phyloP scores from a whole-genome alignment of 2,888 invertebrate genomes.

The Zaprionus obscuricornis region DNA sequence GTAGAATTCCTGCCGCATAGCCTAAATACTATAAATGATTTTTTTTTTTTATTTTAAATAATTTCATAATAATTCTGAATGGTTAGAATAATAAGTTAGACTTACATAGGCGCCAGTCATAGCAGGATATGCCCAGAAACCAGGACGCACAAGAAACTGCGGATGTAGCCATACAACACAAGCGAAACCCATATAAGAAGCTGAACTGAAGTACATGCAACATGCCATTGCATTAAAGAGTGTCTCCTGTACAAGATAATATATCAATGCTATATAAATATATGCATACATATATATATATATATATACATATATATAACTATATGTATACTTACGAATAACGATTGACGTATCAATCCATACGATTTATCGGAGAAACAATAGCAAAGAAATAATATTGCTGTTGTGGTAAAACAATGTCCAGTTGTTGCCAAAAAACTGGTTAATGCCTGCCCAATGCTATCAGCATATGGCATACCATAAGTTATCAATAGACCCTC shows the following conservation, averaged over 20 bases:
- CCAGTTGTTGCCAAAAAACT: constrained; percentile 92
- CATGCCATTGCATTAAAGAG: constrained; percentile 91
- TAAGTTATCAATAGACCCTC: constrained; percentile 92
- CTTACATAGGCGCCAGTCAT: constrained; percentile 95
- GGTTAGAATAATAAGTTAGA: constrained; percentile 56
- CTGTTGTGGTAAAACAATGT: constrained; percentile 91
- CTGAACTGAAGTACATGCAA: constrained; percentile 90
- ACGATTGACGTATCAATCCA: constrained; percentile 89
- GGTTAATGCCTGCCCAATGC: constrained; percentile 91
- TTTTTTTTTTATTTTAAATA: neutral
- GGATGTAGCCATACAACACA: constrained; percentile 91
- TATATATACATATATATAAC: neutral
- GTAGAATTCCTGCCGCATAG: constrained; percentile 89
- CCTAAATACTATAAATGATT: constrained; percentile 88
- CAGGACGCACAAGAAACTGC: constrained; percentile 88
- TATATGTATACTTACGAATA: constrained; percentile 88
- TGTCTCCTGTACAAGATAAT: constrained; percentile 86
- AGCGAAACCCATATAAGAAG: constrained; percentile 91
- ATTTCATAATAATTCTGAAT: neutral
- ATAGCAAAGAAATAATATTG: constrained; percentile 90
- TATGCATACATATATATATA: neutral
- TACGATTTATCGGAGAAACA: constrained; percentile 91
- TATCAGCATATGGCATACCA: constrained; percentile 89
- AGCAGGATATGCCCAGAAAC: constrained; percentile 94
- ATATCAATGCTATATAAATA: too few species aligned